Conservation (phyloP, 2,888 invertebrate genomes). For the Pristionchus arcanus region DNA sequence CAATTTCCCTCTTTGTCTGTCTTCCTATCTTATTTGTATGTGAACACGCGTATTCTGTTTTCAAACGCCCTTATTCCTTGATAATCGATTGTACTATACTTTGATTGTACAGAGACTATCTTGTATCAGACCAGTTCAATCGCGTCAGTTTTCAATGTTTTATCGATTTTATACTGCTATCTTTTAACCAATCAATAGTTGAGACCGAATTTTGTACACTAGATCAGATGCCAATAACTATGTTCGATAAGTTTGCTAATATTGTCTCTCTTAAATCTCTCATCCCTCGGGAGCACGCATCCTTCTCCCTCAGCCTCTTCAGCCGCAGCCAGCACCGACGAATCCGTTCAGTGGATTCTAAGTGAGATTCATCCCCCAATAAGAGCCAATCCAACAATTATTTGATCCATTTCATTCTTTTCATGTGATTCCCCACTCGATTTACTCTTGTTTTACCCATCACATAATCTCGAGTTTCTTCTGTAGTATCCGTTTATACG, state of each 20-base stretch:
- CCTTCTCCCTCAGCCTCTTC: conserved; percentile 65
- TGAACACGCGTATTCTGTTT: conserved; percentile 40
- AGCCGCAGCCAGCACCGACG: conserved; percentile 62
- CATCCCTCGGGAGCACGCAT: conserved; percentile 59
- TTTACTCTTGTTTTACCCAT: conserved; percentile 30
- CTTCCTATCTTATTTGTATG: conserved; percentile 38
- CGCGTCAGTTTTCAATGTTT: background rate
- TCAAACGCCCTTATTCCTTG: background rate
- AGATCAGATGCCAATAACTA: background rate
- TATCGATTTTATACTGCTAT: background rate
- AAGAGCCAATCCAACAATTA: background rate
- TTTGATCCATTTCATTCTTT: background rate
- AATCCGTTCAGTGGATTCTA: conserved; percentile 66
- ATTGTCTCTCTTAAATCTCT: no score
- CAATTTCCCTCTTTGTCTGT: background rate
- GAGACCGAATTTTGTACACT: no score
- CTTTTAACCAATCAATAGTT: background rate
- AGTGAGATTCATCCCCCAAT: background rate
- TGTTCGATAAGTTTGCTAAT: no score
- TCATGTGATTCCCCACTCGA: conserved; percentile 4
- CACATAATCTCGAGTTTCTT: conserved; percentile 24
- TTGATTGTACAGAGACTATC: conserved; percentile 25
- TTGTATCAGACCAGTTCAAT: background rate
- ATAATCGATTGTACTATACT: conserved; percentile 35
- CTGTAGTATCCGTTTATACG: conserved; percentile 15